Evolutionary conservation across 2,797 vertebrate species (phyloP).

Genomic region (Betta splendens): DNA sequence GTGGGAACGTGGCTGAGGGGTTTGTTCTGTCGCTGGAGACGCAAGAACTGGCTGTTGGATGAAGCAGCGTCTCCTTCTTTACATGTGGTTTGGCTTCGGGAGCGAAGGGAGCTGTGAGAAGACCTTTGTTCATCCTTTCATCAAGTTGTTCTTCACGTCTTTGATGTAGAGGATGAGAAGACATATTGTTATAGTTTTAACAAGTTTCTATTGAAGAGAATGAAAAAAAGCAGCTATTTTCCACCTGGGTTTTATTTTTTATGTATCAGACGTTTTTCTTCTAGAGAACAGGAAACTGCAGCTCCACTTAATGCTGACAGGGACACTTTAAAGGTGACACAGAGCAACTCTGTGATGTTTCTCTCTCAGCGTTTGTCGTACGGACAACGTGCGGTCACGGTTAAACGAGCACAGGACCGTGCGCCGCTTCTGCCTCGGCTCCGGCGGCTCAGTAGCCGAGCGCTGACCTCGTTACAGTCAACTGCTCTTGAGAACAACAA

Average conservation of each 20-base stretch:
- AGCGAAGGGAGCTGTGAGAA: conserved; percentile 45
- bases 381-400: neutral
- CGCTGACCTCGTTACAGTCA: conserved; percentile 74
- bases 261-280: neutral
- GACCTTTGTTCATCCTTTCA: conserved; percentile 61
- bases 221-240: conserved; percentile 2
- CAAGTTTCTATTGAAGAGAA: conserved; percentile 15
- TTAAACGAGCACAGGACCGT: neutral
- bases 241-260: conserved; percentile 2
- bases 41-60: conserved; percentile 66
- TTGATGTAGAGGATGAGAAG: conserved; percentile 49
- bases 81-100: conserved; percentile 67
- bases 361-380: neutral
- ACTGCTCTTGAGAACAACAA: conserved; percentile 68
- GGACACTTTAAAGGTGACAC: neutral
- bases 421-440: conserved; percentile 8
- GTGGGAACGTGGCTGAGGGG: conserved; percentile 30
- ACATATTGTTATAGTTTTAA: conserved; percentile 37
- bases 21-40: conserved; percentile 47
- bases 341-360: neutral
- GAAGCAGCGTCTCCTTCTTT: conserved; percentile 53
- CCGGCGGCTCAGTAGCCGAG: conserved; percentile 57
- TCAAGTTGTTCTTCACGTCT: conserved; percentile 46
- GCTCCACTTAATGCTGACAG: conserved; percentile 4
- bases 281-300: neutral